phyloP scores from a whole-genome alignment of 2,113 vertebrate genomes.

The Junco hyemalis region DNA sequence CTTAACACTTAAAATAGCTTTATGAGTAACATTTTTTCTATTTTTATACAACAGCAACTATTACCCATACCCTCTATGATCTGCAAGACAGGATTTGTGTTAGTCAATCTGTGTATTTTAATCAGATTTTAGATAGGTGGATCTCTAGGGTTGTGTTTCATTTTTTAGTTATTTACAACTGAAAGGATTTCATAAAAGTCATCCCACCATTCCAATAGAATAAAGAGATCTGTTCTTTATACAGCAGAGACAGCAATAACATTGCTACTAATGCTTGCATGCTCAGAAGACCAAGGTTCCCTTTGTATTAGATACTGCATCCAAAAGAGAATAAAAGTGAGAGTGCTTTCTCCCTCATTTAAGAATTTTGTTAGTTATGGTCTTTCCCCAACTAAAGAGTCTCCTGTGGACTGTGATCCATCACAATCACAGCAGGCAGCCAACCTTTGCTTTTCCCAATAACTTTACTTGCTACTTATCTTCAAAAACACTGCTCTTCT shows the following conservation, averaged over 20 bases:
- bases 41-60: constrained; percentile 3
- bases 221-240: not conserved
- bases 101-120: not conserved
- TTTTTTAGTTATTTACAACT: not conserved
- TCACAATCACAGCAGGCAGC: not conserved
- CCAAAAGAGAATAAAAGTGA: not conserved
- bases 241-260: not conserved
- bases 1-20: constrained; percentile 13
- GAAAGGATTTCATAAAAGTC: not conserved
- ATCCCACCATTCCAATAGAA: not conserved
- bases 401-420: not conserved
- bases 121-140: not conserved
- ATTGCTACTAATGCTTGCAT: not conserved
- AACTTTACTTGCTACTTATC: not conserved
- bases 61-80: not conserved
- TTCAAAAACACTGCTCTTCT: not conserved
- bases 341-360: not conserved
- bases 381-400: not conserved
- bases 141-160: not conserved
- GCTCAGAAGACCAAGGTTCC: not conserved
- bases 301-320: not conserved
- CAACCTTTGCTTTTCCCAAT: not conserved
- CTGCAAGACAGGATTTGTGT: not conserved
- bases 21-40: not conserved
- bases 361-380: not conserved